phyloP scores from a whole-genome alignment of 1,140 invertebrate species.

The Diachasmimorpha longicaudata region DNA sequence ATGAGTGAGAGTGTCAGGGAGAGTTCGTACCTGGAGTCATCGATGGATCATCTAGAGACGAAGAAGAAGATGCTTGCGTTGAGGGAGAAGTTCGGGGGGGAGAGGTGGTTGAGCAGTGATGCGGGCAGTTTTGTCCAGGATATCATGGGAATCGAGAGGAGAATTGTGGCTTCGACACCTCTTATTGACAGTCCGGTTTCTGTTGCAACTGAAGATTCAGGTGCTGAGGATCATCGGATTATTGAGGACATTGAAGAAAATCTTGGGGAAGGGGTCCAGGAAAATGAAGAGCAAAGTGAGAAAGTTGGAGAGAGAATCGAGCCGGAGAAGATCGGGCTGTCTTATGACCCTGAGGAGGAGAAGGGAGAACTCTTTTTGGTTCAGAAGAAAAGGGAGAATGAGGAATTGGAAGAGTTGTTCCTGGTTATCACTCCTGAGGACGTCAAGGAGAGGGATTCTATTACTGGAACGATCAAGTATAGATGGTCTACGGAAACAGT shows the following conservation, averaged over 20 bases:
- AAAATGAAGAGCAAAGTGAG: not conserved
- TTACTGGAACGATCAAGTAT: conserved; percentile 62
- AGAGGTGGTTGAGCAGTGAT: conserved; percentile 67
- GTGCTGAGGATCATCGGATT: not conserved
- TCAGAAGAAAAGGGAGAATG: conserved; percentile 41
- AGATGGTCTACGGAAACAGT: conserved; percentile 67
- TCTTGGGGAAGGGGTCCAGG: not conserved
- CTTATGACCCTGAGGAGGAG: conserved; percentile 52
- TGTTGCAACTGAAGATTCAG: not conserved
- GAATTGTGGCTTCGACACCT: not conserved
- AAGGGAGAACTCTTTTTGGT: conserved; percentile 52
- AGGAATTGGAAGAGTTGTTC: conserved; percentile 54
- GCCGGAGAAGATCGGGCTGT: conserved; percentile 9
- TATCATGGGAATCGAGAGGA: conserved; percentile 61
- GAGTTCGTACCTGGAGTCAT: conserved; percentile 37
- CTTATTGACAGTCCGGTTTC: not conserved
- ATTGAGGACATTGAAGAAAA: not conserved
- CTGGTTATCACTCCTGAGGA: conserved; percentile 52
- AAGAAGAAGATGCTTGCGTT: conserved; percentile 68
- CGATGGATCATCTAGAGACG: conserved; percentile 65
- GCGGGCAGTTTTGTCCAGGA: conserved; percentile 64
- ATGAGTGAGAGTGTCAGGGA: not conserved
- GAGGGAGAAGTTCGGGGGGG: conserved; percentile 65
- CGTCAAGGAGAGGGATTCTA: conserved; percentile 61
- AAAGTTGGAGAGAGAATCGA: not conserved